A percentile compares a stretch with the other conserved stretches of the same genome.
These are phyloP conservation scores for Pantherophis alleghaniensis DNA, from an alignment of 2,797 vertebrate species.

Conservation along the genomic window DNA sequence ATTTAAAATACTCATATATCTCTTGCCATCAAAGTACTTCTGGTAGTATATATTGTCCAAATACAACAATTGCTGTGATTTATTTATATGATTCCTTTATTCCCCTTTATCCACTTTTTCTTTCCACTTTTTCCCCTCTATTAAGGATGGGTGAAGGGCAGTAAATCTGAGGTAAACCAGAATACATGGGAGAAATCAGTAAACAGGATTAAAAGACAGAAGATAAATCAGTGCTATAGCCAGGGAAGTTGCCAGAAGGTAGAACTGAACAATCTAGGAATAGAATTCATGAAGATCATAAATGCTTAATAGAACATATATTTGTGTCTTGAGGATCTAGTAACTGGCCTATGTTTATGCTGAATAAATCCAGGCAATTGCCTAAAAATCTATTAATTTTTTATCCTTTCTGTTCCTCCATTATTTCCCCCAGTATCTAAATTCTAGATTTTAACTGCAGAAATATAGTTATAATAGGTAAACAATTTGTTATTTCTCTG, in stretches of 20 bases:
- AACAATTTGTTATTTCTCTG: neutral
- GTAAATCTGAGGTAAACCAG: neutral
- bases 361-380: neutral
- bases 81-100: neutral
- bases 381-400: neutral
- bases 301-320: neutral
- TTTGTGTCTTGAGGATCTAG: neutral
- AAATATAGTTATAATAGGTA: neutral
- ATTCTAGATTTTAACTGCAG: neutral
- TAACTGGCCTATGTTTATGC: neutral
- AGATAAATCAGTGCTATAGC: neutral
- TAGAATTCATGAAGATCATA: neutral
- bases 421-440: neutral
- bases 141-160: neutral
- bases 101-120: neutral
- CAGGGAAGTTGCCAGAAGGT: neutral
- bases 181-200: neutral
- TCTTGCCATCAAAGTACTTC: too few relatives aligned
- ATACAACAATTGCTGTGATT: neutral
- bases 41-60: neutral
- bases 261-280: neutral
- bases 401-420: neutral
- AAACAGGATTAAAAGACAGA: neutral
- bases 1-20: too few relatives aligned
- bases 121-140: neutral